These are phyloP conservation scores for Diaperis boleti DNA, from an alignment of 2,888 invertebrate species.

Conservation along the genomic window DNA sequence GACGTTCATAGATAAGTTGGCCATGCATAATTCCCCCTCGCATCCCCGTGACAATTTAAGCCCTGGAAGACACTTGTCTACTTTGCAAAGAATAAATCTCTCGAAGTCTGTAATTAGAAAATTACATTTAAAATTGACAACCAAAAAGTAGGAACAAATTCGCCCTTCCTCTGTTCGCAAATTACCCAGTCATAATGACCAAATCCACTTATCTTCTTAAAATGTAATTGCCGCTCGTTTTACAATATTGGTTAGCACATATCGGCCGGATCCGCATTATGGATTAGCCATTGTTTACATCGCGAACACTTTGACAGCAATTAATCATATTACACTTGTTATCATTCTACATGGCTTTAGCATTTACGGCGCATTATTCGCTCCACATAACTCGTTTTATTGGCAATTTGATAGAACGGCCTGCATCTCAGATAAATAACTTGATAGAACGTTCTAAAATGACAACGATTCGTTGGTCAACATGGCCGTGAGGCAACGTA, in stretches of 20 bases:
- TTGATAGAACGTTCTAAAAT: too few relatives aligned
- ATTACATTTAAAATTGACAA: too few relatives aligned
- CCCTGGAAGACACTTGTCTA: too few relatives aligned
- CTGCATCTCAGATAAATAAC: too few relatives aligned
- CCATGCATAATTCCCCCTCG: too few relatives aligned
- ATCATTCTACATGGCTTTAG: conserved; percentile 7
- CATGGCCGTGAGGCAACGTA: too few relatives aligned
- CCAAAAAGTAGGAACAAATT: background rate
- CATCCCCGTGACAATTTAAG: too few relatives aligned
- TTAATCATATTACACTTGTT: conserved; percentile 32
- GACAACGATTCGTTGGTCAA: too few relatives aligned
- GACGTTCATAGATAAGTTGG: too few relatives aligned
- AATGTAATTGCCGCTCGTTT: conserved; percentile 25
- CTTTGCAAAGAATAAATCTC: too few relatives aligned
- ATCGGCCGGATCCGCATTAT: conserved; percentile 22
- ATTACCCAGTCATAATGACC: conserved; percentile 17
- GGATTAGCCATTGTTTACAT: conserved; percentile 33
- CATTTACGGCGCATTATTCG: conserved; percentile 13
- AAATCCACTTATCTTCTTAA: conserved; percentile 30
- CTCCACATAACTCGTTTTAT: conserved; percentile 26
- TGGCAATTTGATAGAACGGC: conserved; percentile 17
- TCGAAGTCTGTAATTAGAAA: too few relatives aligned
- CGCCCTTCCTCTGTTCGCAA: background rate
- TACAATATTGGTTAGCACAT: conserved; percentile 31
- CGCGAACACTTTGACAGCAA: conserved; percentile 31